Base-by-base conservation (phyloP, 1,140 invertebrate genomes). In the Halyomorpha halys region DNA sequence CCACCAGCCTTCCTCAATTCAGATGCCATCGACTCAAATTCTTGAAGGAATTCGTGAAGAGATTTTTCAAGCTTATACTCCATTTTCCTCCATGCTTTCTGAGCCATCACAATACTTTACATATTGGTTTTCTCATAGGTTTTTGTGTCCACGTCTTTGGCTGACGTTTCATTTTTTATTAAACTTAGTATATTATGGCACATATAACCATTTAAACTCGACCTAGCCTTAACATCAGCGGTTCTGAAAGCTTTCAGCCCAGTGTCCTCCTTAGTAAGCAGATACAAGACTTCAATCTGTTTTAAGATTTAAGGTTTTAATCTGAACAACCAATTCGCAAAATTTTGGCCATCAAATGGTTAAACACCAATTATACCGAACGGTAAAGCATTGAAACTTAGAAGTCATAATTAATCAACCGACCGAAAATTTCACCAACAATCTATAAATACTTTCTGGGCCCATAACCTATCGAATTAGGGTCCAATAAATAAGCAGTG, bases 321-420 rank as follows among this genome's bases (percentile, higher is more conserved):
- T 61, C 59, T 30, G 39, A 61, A 61, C 3, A 4, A 30, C 59
- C 59, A 61, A 44, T 61, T n/a, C n/a, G n/a, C n/a, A n/a, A n/a
- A n/a, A n/a, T n/a, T n/a, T n/a, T n/a, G n/a, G n/a, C n/a, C n/a
- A 61, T 61, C 59, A 25, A 61, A 61, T 39, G 30, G 30, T 44
- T 61, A 34, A 44, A 61, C 23, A 18, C 25, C 59, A 61, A 56
- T 4, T 18, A 56, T 19, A 56, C 53, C 21, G 53, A 15, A 8
- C 21, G 19, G 53, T 56, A 56, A 56, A 56, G 19, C 53, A 56
- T 56, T 56, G 25, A 18, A 56, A 56, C 53, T 56, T 56, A 8
- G 53, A 47, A 47, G 45, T 47, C 14, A 47, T 47, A 47, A 47
- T 47, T 13, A 13, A 47, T 47, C 45, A 13, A 3, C 2, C 14